phyloP scores from a whole-genome alignment of 2,797 vertebrate genomes.

The Pyrocephalus nanus region DNA sequence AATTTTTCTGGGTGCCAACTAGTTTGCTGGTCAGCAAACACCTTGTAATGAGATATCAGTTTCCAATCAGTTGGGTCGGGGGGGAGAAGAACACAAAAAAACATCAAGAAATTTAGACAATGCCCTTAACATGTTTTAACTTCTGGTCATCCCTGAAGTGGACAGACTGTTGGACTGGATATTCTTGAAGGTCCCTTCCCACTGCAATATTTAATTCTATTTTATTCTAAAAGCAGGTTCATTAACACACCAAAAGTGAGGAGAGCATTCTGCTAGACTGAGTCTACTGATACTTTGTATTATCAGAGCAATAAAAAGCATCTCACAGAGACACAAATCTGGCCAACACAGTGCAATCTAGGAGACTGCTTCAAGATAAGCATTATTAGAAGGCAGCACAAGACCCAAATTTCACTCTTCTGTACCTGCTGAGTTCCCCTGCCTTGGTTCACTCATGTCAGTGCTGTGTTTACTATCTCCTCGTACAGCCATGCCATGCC shows the following conservation, averaged over 20 bases:
- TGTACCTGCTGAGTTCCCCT: accelerated
- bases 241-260: background rate
- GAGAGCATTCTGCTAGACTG: background rate
- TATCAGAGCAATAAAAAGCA: background rate
- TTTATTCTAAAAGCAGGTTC: background rate
- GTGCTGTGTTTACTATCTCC: background rate
- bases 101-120: background rate
- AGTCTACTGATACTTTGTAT: background rate
- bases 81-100: accelerated
- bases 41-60: background rate
- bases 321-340: background rate
- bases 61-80: background rate
- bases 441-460: background rate
- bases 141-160: background rate
- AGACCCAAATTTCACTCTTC: background rate
- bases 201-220: background rate
- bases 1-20: background rate
- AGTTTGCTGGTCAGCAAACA: background rate
- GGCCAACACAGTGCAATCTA: background rate
- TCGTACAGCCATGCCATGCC: background rate
- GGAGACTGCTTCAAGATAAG: background rate
- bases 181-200: background rate
- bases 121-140: background rate
- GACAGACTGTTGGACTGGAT: background rate
- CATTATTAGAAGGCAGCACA: background rate